A percentile compares a stretch with the other conserved stretches of the same genome.
phyloP scores from a whole-genome alignment of 2,888 invertebrate genomes.

The Lasioglossum morio region DNA sequence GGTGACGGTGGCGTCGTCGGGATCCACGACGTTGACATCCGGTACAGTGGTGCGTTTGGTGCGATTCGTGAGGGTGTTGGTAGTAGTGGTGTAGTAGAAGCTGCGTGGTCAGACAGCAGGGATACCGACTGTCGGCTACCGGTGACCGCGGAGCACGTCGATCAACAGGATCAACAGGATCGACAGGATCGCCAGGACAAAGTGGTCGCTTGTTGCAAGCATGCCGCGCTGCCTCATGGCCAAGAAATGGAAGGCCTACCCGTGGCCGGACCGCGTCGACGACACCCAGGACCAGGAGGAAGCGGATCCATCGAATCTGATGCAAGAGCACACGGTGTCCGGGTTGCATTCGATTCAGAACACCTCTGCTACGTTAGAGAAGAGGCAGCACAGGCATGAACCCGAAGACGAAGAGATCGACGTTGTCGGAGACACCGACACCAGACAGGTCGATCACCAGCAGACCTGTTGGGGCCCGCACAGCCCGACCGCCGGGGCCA shows the following conservation, averaged over 20 bases:
- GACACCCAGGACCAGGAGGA: constrained; percentile 81
- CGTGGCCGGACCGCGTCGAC: constrained; percentile 89
- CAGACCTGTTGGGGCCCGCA: constrained; percentile 90
- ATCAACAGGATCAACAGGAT: neutral
- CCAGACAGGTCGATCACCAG: constrained; percentile 79
- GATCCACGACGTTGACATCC: constrained; percentile 36
- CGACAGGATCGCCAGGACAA: constrained; percentile 17
- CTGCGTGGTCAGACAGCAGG: constrained; percentile 43
- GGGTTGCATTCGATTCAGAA: constrained; percentile 43
- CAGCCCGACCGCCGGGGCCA: constrained; percentile 91
- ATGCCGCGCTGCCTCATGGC: constrained; percentile 99
- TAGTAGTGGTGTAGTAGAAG: constrained; percentile 59
- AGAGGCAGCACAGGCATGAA: constrained; percentile 71
- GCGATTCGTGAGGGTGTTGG: constrained; percentile 66
- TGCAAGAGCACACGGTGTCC: constrained; percentile 60
- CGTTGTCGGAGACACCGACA: constrained; percentile 90
- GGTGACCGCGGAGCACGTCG: constrained; percentile 1
- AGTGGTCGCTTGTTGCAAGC: constrained; percentile 21
- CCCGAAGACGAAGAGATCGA: constrained; percentile 91
- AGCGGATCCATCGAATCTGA: constrained; percentile 60
- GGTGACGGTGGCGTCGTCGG: constrained; percentile 34
- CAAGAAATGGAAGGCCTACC: constrained; percentile 96
- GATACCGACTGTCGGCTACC: constrained; percentile 34
- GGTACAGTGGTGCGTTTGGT: constrained; percentile 71
- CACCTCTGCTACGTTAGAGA: constrained; percentile 78